Percentiles rank a stretch among this genome's conserved stretches.
Evolutionary conservation across 2,797 vertebrate genomes (phyloP).

Genomic region (Tachyglossus aculeatus): DNA sequence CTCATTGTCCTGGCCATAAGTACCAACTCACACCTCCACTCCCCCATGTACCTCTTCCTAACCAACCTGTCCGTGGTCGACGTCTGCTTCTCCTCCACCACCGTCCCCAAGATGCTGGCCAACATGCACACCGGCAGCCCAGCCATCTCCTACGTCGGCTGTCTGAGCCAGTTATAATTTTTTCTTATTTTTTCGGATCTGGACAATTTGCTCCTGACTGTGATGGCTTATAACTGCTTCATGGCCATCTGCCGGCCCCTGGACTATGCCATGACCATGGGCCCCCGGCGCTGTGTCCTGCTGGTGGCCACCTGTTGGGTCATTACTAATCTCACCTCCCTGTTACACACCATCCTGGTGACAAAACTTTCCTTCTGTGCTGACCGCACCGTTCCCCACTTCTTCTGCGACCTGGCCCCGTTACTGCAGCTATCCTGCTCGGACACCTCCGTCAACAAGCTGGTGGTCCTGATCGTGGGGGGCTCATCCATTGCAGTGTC

Average conservation of each 20-base stretch:
- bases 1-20: conserved; percentile 42
- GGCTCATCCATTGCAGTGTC: conserved; percentile 41
- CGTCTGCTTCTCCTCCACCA: conserved; percentile 44
- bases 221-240: conserved; percentile 58
- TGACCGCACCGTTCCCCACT: conserved; percentile 42
- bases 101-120: conserved; percentile 50
- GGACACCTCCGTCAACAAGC: too few species aligned
- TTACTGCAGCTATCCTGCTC: conserved; percentile 56
- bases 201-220: conserved; percentile 51
- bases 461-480: conserved; percentile 38
- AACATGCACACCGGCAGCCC: conserved; percentile 41
- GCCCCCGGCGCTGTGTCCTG: neutral
- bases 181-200: conserved; percentile 52
- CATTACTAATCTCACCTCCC: conserved; percentile 22
- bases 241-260: conserved; percentile 56
- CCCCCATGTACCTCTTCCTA: conserved; percentile 56
- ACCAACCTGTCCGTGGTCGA: conserved; percentile 42
- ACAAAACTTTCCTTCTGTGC: conserved; percentile 46
- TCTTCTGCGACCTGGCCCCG: conserved; percentile 61
- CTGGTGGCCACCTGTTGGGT: conserved; percentile 34
- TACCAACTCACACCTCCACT: neutral
- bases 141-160: conserved; percentile 39
- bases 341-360: conserved; percentile 44
- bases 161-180: conserved; percentile 55
- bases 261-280: conserved; percentile 34